These are phyloP conservation scores for Oryzaephilus surinamensis DNA, from an alignment of 1,140 invertebrate genomes.

Conservation along the genomic window DNA sequence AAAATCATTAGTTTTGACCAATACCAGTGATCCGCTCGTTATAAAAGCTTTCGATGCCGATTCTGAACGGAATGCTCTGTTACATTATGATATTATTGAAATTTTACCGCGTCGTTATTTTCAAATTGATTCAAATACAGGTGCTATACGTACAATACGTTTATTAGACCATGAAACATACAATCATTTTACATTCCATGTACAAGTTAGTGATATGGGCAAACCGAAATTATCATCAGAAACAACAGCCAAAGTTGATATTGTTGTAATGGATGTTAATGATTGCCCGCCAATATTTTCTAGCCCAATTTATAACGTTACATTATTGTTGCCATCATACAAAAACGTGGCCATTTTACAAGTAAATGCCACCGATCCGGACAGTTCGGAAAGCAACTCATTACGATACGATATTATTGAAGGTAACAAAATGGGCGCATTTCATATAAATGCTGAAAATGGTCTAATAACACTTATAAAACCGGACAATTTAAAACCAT, in stretches of 20 bases:
- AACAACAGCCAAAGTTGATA: slow-evolving; percentile 57
- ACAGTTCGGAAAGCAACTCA: slow-evolving; percentile 48
- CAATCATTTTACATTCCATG: slow-evolving; percentile 34
- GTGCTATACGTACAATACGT: slow-evolving; percentile 69
- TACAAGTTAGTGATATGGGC: slow-evolving; percentile 71
- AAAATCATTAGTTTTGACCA: slow-evolving; percentile 60
- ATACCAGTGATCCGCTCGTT: slow-evolving; percentile 60
- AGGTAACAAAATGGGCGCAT: slow-evolving; percentile 69
- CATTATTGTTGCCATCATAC: slow-evolving; percentile 70
- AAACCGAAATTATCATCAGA: slow-evolving; percentile 69
- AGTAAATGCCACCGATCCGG: slow-evolving; percentile 63
- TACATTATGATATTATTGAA: slow-evolving; percentile 79
- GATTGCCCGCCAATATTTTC: slow-evolving; percentile 74
- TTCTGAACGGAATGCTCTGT: slow-evolving; percentile 67
- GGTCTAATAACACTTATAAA: slow-evolving; percentile 62
- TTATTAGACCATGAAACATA: slow-evolving; percentile 73
- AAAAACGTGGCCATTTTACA: slow-evolving; percentile 56
- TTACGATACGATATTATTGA: slow-evolving; percentile 71
- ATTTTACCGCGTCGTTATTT: slow-evolving; percentile 62
- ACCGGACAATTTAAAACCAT: slow-evolving; percentile 44
- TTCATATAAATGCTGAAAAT: slow-evolving; percentile 60
- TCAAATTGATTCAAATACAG: slow-evolving; percentile 78
- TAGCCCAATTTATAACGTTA: slow-evolving; percentile 59
- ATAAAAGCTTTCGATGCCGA: slow-evolving; percentile 69
- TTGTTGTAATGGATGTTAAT: slow-evolving; percentile 76